These are phyloP conservation scores for Teleiodes luculella DNA, from an alignment of 2,888 invertebrate genomes.

Conservation along the genomic window DNA sequence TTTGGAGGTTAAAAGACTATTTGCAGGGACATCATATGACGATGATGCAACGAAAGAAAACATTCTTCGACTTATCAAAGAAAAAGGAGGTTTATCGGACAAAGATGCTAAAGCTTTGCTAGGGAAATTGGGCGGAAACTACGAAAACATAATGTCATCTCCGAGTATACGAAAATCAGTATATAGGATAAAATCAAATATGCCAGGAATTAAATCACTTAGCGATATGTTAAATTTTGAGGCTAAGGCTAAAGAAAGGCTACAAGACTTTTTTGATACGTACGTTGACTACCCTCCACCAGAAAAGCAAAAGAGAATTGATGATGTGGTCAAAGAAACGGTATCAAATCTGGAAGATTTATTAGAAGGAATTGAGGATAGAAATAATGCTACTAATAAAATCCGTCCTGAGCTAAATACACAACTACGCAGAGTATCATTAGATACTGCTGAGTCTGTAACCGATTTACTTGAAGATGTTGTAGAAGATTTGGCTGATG, in stretches of 20 bases:
- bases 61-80: conserved; percentile 22
- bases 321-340: neutral
- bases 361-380: neutral
- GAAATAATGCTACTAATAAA: neutral
- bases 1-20: neutral
- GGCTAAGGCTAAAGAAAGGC: neutral
- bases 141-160: neutral
- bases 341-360: neutral
- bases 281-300: neutral
- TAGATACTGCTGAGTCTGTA: conserved; percentile 12
- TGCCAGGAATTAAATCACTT: too few relatives aligned
- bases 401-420: neutral
- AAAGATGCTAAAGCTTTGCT: conserved; percentile 14
- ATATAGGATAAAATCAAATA: neutral
- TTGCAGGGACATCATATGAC: neutral
- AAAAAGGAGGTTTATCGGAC: conserved; percentile 23
- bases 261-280: neutral
- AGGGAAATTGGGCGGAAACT: neutral
- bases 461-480: conserved; percentile 19
- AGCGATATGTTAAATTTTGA: neutral
- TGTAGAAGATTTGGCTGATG: neutral
- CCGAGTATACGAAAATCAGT: too few relatives aligned
- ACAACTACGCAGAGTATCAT: neutral
- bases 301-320: neutral
- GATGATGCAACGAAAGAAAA: conserved; percentile 16